Evolutionary conservation across 1,140 invertebrate genomes (phyloP), one percentile per base, ranked within the genome.

Genomic region (Lepidurus apus): DNA sequence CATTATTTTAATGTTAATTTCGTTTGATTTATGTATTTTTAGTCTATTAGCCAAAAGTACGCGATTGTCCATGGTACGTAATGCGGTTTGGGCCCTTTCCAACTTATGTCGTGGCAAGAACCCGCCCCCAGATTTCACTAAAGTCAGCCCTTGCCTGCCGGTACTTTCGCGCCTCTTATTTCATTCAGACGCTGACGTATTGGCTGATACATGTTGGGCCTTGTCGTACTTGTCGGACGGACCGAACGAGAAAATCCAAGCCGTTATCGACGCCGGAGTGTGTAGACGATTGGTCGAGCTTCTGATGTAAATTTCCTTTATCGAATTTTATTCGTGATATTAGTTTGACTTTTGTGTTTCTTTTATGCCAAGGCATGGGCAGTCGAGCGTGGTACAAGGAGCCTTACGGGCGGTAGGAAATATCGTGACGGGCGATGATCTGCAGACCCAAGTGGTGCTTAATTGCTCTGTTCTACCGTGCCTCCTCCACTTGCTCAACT

Each of bases 161-260:
- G 91, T 98, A 78, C 85, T 99, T 80, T 91, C 95, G 7, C 89
- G 92, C 17, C 87, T 99, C 21, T 86, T 98, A 26, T 96, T 95
- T 85, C 93, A 98, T 84, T 89, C 88, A 24, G 97, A 99, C 87
- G 86, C 91, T 5, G 97, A 98, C 85, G 95, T 98, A 13, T 85
- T 98, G 42, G 92, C 95, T 77, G 97, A 99, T 87, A 91, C 96
- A 7, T 98, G 96, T 85, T 99, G 97, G 95, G 94, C 95, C 26
- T 88, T 97, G 24, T 92, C 95, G 47, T 98, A 98, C 84, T 85
- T 99, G 43, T 96, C 93, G 10, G 97, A 99, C 86, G 97, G 97
- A 74, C 95, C 97, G 43, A 98, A 99, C 87, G 96, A 98, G 81
- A 98, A 98, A 87, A 98, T 99, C 82, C 96, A 98, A 87, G 93